A percentile compares a stretch with the other conserved stretches of the same genome.
Evolutionary conservation across 2,888 invertebrate genomes (phyloP).

Genomic region (Cephus runcator): DNA sequence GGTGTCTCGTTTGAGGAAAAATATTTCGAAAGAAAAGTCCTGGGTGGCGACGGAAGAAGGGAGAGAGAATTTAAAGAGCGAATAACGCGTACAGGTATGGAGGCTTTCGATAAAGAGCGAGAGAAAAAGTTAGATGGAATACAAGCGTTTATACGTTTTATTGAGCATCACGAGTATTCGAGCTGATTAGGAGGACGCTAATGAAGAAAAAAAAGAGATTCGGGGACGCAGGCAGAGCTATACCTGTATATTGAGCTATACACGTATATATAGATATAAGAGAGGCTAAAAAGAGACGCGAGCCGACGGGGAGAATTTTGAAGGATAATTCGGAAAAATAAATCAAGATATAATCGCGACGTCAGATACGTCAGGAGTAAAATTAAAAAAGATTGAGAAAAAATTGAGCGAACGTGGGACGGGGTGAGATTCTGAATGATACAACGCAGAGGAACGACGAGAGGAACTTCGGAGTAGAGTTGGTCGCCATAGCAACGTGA

Average conservation of each 20-base stretch:
- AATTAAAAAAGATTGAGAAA: not conserved
- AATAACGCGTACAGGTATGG: not conserved
- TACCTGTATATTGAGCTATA: not conserved
- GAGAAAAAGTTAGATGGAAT: constrained; percentile 21
- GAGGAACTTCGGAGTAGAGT: constrained; percentile 36
- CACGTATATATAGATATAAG: not conserved
- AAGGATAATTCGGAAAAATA: not conserved
- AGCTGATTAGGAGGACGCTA: not conserved
- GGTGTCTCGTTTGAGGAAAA: not conserved
- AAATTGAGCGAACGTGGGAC: constrained; percentile 12
- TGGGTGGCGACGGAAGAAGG: not conserved
- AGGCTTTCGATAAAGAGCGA: constrained; percentile 11
- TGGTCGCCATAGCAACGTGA: constrained; percentile 56
- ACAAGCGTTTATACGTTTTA: no score
- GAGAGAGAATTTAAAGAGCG: constrained; percentile 11
- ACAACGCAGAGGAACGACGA: constrained; percentile 12
- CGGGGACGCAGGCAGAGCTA: not conserved
- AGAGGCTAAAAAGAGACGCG: not conserved
- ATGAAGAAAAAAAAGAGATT: not conserved
- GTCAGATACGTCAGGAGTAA: not conserved
- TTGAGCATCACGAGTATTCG: no score
- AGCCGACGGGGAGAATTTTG: not conserved
- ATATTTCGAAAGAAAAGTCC: no score
- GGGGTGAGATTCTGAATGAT: constrained; percentile 10
- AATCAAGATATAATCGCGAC: not conserved